phyloP scores from a whole-genome alignment of 2,113 vertebrate genomes.

The Elephantulus edwardii region DNA sequence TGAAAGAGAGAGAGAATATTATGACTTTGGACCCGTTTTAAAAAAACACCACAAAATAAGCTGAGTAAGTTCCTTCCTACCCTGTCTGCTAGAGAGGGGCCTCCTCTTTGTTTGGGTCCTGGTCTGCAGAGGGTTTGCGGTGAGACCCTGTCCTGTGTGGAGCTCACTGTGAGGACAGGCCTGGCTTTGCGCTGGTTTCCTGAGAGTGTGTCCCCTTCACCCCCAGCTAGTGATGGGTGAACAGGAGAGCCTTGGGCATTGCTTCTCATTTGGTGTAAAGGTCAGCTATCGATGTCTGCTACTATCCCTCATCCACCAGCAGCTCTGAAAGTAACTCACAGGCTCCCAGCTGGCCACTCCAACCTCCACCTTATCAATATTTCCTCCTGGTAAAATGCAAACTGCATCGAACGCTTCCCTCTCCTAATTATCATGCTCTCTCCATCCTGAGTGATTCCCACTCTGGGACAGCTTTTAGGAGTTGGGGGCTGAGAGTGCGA shows the following conservation, averaged over 20 bases:
- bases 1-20: neutral
- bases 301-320: neutral
- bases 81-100: accelerated
- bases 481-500: neutral
- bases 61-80: neutral
- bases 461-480: neutral
- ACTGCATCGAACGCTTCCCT: accelerated
- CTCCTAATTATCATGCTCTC: neutral
- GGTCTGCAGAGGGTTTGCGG: neutral
- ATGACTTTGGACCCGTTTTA: neutral
- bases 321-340: neutral
- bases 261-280: accelerated
- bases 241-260: neutral
- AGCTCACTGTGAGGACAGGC: accelerated
- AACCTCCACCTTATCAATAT: neutral
- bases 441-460: neutral
- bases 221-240: neutral
- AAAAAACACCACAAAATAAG: neutral
- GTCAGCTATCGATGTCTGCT: neutral
- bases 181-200: neutral
- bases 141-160: neutral
- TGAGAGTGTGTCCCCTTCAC: too few species aligned
- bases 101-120: neutral
- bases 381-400: slow-evolving; percentile 22
- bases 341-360: neutral